Conservation (phyloP, 1,140 invertebrate genomes). For the Semibalanus balanoides region DNA sequence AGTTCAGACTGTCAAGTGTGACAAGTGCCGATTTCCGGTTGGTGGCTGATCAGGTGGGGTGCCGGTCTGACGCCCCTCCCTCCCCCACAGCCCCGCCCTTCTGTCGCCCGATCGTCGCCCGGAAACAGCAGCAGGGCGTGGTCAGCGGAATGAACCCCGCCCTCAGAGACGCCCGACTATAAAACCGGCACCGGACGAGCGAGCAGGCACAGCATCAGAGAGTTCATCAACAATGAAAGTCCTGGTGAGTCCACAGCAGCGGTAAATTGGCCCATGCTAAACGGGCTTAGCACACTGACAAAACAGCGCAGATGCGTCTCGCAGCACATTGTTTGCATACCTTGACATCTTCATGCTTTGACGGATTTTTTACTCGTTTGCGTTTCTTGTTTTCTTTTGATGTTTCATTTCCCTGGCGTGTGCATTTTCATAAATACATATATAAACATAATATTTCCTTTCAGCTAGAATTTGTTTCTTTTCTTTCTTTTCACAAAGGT, state of each 20-base stretch:
- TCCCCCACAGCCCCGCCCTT: too few species aligned
- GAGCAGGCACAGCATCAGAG: neutral
- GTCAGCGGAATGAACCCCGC: neutral
- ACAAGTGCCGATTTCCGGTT: too few species aligned
- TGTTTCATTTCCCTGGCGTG: too few species aligned
- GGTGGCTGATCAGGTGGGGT: too few species aligned
- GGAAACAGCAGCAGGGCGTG: neutral
- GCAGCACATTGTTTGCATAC: neutral
- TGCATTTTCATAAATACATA: too few species aligned
- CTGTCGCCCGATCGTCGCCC: too few species aligned
- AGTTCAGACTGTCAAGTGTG: too few species aligned
- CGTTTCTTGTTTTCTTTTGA: too few species aligned
- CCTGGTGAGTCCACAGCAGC: neutral
- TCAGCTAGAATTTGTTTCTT: too few species aligned
- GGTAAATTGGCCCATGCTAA: neutral
- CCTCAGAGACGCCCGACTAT: neutral
- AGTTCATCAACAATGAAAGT: conserved; percentile 3
- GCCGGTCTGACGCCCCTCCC: too few species aligned
- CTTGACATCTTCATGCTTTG: neutral
- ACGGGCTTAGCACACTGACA: neutral
- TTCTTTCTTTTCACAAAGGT: too few species aligned
- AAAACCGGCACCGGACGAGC: neutral
- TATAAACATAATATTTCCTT: too few species aligned
- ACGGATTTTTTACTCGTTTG: neutral
- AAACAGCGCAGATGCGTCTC: neutral